phyloP scores from a whole-genome alignment of 2,888 invertebrate genomes.

The Vesta saturnalis region DNA sequence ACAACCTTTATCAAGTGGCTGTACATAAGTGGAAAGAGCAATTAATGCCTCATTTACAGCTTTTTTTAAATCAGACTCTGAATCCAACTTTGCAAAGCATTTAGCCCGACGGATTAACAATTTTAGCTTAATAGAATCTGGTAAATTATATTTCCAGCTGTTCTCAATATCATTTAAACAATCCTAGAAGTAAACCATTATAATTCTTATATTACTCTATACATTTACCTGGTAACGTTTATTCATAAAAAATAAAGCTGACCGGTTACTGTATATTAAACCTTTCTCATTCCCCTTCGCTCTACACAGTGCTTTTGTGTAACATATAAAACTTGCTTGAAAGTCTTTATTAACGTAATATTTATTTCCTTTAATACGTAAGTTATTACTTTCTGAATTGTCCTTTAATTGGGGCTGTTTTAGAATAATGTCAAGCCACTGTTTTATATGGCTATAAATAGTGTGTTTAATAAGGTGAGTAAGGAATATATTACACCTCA shows the following conservation, averaged over 20 bases:
- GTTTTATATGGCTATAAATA: slow-evolving; percentile 2
- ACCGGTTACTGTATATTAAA: slow-evolving; percentile 74
- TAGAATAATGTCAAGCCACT: slow-evolving; percentile 5
- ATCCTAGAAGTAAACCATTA: slow-evolving; percentile 64
- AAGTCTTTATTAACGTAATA: slow-evolving; percentile 67
- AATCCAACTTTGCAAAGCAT: slow-evolving; percentile 68
- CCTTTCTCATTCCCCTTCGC: slow-evolving; percentile 69
- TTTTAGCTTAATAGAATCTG: slow-evolving; percentile 70
- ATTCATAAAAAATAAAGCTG: slow-evolving; percentile 71
- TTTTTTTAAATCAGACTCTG: slow-evolving; percentile 37
- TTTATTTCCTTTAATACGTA: slow-evolving; percentile 67
- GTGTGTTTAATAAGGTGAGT: neutral
- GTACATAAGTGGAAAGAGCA: slow-evolving; percentile 19
- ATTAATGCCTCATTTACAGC: slow-evolving; percentile 39
- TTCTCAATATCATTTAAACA: slow-evolving; percentile 71
- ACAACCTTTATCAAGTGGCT: slow-evolving; percentile 24
- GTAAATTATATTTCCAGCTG: slow-evolving; percentile 71
- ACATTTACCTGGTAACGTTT: slow-evolving; percentile 67
- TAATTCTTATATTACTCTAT: slow-evolving; percentile 19
- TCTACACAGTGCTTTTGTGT: slow-evolving; percentile 71
- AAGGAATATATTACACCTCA: no score
- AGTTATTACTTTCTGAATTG: slow-evolving; percentile 8
- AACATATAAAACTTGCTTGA: slow-evolving; percentile 66
- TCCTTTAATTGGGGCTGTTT: slow-evolving; percentile 15
- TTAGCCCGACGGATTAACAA: slow-evolving; percentile 72